A percentile compares a stretch with the other conserved stretches of the same genome.
Conservation (phyloP, 2,888 invertebrate species). For the Sepioteuthis lessoniana region DNA sequence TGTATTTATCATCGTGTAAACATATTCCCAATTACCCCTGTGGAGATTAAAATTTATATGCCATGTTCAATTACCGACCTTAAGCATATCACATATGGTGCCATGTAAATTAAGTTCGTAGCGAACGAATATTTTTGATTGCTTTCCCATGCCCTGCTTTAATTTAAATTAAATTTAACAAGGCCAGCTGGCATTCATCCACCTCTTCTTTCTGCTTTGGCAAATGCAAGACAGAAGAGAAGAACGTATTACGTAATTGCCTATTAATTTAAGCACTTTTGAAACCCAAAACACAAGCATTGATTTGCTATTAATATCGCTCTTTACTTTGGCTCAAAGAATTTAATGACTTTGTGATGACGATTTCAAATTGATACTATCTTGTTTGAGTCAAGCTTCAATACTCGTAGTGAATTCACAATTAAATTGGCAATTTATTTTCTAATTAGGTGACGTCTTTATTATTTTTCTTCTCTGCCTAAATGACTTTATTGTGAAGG, state of each 20-base stretch:
- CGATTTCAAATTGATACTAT: not conserved
- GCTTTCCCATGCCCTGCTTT: not conserved
- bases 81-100: not conserved
- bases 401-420: not conserved
- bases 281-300: not conserved
- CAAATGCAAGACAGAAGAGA: not conserved
- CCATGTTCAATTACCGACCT: not conserved
- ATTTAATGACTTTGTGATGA: not conserved
- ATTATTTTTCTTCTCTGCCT: not conserved
- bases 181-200: not conserved
- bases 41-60: not conserved
- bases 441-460: not conserved
- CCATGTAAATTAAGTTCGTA: not conserved
- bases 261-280: not conserved
- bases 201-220: not conserved
- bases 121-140: not conserved
- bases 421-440: not conserved
- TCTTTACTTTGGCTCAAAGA: not conserved
- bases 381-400: not conserved
- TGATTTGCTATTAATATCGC: not conserved
- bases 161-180: not conserved
- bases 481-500: too few species aligned
- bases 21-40: not conserved
- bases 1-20: not conserved
- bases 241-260: not conserved